Evolutionary conservation across 2,113 vertebrate species (phyloP), one percentile per base, ranked within the genome.

Genomic region (Felis chaus): DNA sequence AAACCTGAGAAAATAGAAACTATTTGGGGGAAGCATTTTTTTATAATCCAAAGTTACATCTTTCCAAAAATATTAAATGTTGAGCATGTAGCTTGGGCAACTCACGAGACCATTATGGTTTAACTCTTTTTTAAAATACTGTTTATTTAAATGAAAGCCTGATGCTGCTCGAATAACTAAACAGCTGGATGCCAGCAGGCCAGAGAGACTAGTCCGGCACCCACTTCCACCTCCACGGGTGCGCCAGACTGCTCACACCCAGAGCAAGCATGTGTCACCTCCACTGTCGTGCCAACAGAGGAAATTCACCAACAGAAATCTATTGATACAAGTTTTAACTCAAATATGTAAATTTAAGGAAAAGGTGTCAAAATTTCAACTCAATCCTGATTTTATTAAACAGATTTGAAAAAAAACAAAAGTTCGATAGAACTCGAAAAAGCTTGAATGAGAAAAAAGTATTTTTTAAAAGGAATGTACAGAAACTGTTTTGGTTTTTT

Each of bases 351-450:
- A 91, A 86, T 83, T 84, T n/a, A 95, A 91, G 73, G 83, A 73
- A 90, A 96, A 97, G 14, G 23, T 39, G 6, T 82, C 21, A 97
- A 91, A 95, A 65, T 80, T 90, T 95, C 63, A 93, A 86, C 63
- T 71, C 80, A 94, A 88, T 48, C 19, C 53, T 92, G 41, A 66
- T 55, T 96, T 96, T 80, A 88, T 76, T 92, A 57, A 97, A 87
- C 11, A 79, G 31, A 4, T 45, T 82, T 95, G 29, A 21, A 92
- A 96, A 84, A 79, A 94, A 79, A 41, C 7, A 36, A 7, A 92
- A 82, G 63, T 83, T 29, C 81, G 14, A 81, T 21, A 9, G 48
- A 88, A 95, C 21, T 90, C 19, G 61, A 61, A 96, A 91, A 68
- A 66, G 57, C 55, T 12, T 69, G 31, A 94, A 84, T 68, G 74